These are phyloP conservation scores for Tipula helvola DNA, from an alignment of 2,888 invertebrate species.

Conservation along the genomic window DNA sequence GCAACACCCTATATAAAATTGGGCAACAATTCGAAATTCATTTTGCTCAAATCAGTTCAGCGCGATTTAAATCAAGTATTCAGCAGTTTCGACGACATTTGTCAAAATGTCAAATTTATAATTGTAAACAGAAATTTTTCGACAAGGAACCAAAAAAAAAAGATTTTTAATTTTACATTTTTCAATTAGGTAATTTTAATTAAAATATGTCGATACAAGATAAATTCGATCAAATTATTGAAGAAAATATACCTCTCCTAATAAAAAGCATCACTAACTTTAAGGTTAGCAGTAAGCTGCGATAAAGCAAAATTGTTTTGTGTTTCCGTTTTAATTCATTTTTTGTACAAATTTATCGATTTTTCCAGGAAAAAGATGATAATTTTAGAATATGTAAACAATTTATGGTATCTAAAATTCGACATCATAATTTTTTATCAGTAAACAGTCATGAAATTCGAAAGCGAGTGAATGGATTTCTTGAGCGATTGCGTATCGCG, in stretches of 20 bases:
- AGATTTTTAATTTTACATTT: background rate
- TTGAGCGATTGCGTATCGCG: slow-evolving; percentile 36
- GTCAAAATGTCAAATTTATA: background rate
- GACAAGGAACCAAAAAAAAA: background rate
- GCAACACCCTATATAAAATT: background rate
- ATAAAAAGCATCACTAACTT: slow-evolving; percentile 5
- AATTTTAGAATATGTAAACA: slow-evolving; percentile 33
- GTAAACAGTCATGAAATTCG: slow-evolving; percentile 37
- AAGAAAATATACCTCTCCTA: background rate
- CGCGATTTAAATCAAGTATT: background rate
- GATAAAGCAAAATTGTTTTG: too few species aligned
- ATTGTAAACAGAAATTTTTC: background rate
- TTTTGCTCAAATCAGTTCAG: background rate
- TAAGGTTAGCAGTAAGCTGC: background rate
- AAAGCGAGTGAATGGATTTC: slow-evolving; percentile 33
- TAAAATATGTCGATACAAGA: background rate
- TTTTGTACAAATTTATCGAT: background rate
- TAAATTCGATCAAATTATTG: background rate
- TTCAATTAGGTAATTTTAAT: background rate
- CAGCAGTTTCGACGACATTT: background rate
- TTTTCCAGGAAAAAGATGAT: slow-evolving; percentile 29
- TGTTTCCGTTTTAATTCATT: too few species aligned
- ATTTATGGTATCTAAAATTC: slow-evolving; percentile 34
- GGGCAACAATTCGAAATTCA: background rate
- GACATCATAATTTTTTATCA: slow-evolving; percentile 36